These are phyloP conservation scores for Schizopygopsis malacanthus DNA, from an alignment of 2,797 vertebrate genomes.

Conservation along the genomic window DNA sequence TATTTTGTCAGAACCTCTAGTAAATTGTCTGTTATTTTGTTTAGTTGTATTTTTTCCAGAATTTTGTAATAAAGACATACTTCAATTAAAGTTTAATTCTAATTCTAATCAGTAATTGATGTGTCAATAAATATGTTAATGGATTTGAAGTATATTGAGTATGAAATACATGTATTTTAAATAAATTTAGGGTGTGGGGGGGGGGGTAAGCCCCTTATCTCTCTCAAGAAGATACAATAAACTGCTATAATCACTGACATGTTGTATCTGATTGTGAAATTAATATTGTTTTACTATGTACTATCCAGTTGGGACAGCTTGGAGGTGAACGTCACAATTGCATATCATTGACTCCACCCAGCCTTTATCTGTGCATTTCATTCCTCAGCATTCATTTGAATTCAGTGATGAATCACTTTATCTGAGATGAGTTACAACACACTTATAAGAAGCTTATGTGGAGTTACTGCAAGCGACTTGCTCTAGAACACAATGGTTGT, in stretches of 20 bases:
- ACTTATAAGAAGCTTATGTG: not conserved
- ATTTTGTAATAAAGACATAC: too few species aligned
- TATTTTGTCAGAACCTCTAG: too few species aligned
- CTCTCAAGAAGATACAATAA: slow-evolving; percentile 27
- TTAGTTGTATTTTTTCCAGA: too few species aligned
- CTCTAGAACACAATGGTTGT: not conserved
- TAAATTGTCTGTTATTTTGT: too few species aligned
- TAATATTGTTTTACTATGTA: slow-evolving; percentile 25
- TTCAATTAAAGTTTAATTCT: too few species aligned
- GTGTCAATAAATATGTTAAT: too few species aligned
- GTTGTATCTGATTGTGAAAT: not conserved
- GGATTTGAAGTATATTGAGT: too few species aligned
- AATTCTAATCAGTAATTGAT: too few species aligned
- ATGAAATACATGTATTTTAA: too few species aligned
- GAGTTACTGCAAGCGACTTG: not conserved
- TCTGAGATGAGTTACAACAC: not conserved
- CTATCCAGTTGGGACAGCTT: not conserved
- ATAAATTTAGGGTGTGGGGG: too few species aligned
- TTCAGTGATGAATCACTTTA: not conserved
- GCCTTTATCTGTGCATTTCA: not conserved
- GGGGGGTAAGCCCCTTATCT: too few species aligned
- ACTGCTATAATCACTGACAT: slow-evolving; percentile 10
- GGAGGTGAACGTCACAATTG: not conserved
- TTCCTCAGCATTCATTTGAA: not conserved
- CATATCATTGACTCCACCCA: slow-evolving; percentile 12